phyloP scores from a whole-genome alignment of 1,140 invertebrate genomes.

The Drosophila erecta region DNA sequence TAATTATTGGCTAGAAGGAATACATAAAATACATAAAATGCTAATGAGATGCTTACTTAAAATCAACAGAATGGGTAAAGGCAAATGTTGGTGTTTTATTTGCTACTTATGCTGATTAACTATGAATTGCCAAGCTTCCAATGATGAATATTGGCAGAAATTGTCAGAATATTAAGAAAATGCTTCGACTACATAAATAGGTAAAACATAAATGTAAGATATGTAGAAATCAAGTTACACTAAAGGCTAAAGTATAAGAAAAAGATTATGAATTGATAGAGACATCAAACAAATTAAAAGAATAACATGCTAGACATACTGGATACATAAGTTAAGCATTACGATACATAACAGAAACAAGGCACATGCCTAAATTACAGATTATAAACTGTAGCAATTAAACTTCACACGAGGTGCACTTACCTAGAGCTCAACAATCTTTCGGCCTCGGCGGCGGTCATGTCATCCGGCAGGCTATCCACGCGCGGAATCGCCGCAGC shows the following conservation, averaged over 20 bases:
- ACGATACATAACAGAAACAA: conserved; percentile 1
- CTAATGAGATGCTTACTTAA: conserved; percentile 16
- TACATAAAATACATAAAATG: conserved; percentile 14
- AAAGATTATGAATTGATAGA: too few relatives aligned
- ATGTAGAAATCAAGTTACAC: too few relatives aligned
- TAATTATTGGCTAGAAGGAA: conserved; percentile 23
- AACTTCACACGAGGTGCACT: conserved; percentile 44
- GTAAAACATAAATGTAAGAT: too few relatives aligned
- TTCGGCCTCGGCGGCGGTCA: conserved; percentile 94
- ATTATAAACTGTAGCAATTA: background rate
- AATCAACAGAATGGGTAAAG: conserved; percentile 2
- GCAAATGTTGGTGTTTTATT: background rate
- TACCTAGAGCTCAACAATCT: conserved; percentile 92
- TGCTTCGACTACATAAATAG: background rate
- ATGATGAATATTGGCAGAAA: background rate
- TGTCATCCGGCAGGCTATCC: conserved; percentile 87
- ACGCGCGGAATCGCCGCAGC: conserved; percentile 53
- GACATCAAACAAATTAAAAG: background rate
- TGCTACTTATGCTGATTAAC: background rate
- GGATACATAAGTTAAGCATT: background rate
- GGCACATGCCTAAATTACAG: conserved; percentile 6
- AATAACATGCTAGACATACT: background rate
- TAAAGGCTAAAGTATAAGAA: too few relatives aligned
- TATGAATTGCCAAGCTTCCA: background rate
- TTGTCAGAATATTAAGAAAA: background rate